These are phyloP conservation scores for Gisinianus flammeolus DNA, from an alignment of 2,888 invertebrate species.

Conservation along the genomic window DNA sequence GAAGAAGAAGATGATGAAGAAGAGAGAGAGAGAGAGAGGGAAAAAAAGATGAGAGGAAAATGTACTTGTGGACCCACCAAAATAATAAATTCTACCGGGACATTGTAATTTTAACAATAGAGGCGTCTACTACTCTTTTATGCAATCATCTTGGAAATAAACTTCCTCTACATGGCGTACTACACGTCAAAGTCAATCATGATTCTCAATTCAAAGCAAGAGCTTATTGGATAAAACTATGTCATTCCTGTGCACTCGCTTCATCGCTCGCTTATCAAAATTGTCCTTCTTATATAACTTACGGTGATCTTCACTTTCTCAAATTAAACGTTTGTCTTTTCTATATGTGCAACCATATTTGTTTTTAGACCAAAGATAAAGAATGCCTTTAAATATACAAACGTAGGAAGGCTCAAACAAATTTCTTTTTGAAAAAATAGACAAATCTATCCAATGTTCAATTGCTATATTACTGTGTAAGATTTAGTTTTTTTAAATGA, in stretches of 20 bases:
- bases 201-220: not conserved
- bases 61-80: not conserved
- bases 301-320: not conserved
- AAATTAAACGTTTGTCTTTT: not conserved
- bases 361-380: too few species aligned
- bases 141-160: not conserved
- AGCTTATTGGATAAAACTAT: not conserved
- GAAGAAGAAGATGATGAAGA: not conserved
- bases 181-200: not conserved
- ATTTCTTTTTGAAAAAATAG: too few species aligned
- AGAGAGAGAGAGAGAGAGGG: not conserved
- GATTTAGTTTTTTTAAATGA: too few species aligned
- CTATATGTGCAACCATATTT: too few species aligned
- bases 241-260: not conserved
- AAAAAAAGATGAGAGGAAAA: too few species aligned
- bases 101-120: constrained; percentile 30
- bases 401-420: too few species aligned
- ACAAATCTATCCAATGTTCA: too few species aligned
- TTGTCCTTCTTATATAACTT: not conserved
- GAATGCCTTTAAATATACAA: too few species aligned
- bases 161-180: not conserved
- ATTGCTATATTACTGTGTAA: too few species aligned
- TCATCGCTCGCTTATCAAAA: not conserved
- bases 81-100: constrained; percentile 22
- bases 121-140: constrained; percentile 11